Conservation (phyloP, 2,113 vertebrate genomes). For the Polypterus senegalus region DNA sequence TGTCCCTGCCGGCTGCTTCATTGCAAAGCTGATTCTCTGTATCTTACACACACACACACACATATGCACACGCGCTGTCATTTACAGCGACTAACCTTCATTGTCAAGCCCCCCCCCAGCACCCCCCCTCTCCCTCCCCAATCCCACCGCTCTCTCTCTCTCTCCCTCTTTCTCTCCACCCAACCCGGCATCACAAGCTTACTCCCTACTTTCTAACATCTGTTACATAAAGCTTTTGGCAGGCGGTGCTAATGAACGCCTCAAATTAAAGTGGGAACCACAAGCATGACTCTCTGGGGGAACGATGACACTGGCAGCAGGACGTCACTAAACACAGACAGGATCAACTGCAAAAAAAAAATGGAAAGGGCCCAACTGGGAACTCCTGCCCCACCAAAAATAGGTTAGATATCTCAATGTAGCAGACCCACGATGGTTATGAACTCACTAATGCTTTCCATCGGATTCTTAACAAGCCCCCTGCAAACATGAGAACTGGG, state of each 20-base stretch:
- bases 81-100: too few relatives aligned
- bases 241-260: constrained; percentile 26
- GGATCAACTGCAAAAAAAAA: not conserved
- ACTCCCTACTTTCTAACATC: constrained; percentile 25
- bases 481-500: too few relatives aligned
- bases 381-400: not conserved
- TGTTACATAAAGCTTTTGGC: constrained; percentile 48
- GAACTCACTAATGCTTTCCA: too few relatives aligned
- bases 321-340: not conserved
- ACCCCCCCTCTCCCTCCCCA: not conserved
- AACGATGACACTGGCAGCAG: constrained; percentile 11
- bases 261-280: constrained; percentile 18
- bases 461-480: too few relatives aligned
- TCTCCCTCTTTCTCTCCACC: not conserved
- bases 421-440: too few relatives aligned
- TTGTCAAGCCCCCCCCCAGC: too few relatives aligned
- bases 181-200: not conserved
- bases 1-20: constrained; percentile 24
- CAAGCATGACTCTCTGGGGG: constrained; percentile 1
- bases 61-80: too few relatives aligned
- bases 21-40: constrained; percentile 14
- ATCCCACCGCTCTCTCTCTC: not conserved
- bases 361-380: not conserved
- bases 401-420: too few relatives aligned
- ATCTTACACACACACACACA: not conserved